Conservation (phyloP, 35 echinoderm and acorn worm species). For the Eucidaris tribuloides region DNA sequence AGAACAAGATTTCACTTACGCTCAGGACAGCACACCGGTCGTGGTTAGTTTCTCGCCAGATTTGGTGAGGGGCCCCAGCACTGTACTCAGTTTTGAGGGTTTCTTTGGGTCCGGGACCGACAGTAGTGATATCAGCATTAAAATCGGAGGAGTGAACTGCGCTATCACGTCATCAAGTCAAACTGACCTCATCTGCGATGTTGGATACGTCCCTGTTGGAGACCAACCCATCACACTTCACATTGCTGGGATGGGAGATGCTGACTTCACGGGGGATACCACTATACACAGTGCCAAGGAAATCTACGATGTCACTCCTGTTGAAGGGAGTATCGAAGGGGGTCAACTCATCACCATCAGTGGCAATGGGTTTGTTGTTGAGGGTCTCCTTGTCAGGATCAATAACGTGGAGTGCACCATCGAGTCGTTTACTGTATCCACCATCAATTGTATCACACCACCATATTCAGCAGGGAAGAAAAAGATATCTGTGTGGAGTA, state of each 20-base stretch:
- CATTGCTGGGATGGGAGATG: conserved; percentile 34
- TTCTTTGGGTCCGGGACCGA: conserved; percentile 5
- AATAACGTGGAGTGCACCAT: conserved; percentile 45
- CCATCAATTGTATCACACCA: conserved; percentile 60
- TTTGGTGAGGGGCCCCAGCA: not conserved
- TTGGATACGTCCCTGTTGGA: conserved; percentile 65
- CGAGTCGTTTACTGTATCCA: conserved; percentile 45
- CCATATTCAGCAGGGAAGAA: not conserved
- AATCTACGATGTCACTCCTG: conserved; percentile 53
- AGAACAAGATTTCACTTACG: conserved; percentile 4
- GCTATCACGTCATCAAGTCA: not conserved
- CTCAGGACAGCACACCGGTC: conserved; percentile 3
- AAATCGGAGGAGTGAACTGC: conserved; percentile 62
- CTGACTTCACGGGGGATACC: not conserved
- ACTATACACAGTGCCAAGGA: conserved; percentile 29
- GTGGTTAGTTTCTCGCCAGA: conserved; percentile 26
- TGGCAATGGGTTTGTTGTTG: conserved; percentile 76
- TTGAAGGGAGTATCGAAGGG: conserved; percentile 57
- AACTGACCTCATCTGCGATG: conserved; percentile 32
- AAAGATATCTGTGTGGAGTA: conserved; percentile 38
- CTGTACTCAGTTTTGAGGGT: conserved; percentile 46
- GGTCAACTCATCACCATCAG: conserved; percentile 73
- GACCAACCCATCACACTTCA: conserved; percentile 9
- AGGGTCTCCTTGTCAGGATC: conserved; percentile 39
- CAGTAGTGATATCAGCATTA: conserved; percentile 32